phyloP scores from a whole-genome alignment of 2,113 vertebrate species.

The Edolisoma coerulescens region DNA sequence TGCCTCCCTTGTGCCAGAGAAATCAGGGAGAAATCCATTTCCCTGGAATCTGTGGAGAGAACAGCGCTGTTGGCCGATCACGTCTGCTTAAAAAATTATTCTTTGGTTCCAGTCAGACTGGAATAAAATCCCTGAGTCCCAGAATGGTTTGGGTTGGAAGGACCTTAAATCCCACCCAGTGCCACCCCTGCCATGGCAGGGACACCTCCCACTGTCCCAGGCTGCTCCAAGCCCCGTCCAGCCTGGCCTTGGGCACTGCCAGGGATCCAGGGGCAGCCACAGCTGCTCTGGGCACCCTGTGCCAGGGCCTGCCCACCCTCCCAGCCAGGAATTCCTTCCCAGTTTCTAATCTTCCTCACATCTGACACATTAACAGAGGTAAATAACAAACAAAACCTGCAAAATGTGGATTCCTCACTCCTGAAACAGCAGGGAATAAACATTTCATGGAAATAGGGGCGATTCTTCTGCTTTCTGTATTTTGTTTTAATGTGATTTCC shows the following conservation, averaged over 20 bases:
- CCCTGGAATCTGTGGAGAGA: background rate
- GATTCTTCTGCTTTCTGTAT: background rate
- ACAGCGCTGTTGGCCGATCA: background rate
- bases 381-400: background rate
- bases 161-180: background rate
- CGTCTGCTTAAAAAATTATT: background rate
- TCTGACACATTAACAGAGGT: background rate
- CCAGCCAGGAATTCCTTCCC: background rate
- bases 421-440: background rate
- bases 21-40: background rate
- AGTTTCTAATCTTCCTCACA: background rate
- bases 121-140: background rate
- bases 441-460: background rate
- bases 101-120: background rate
- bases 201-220: background rate
- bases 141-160: too few species aligned
- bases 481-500: background rate
- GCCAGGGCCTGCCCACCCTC: background rate
- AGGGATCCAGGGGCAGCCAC: background rate
- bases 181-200: background rate
- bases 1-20: background rate
- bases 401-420: background rate
- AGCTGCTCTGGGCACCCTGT: background rate
- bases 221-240: background rate
- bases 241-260: too few species aligned